A percentile compares a stretch with the other conserved stretches of the same genome.
Evolutionary conservation across 2,888 invertebrate genomes (phyloP).

Genomic region (Cerceris ruficornis): DNA sequence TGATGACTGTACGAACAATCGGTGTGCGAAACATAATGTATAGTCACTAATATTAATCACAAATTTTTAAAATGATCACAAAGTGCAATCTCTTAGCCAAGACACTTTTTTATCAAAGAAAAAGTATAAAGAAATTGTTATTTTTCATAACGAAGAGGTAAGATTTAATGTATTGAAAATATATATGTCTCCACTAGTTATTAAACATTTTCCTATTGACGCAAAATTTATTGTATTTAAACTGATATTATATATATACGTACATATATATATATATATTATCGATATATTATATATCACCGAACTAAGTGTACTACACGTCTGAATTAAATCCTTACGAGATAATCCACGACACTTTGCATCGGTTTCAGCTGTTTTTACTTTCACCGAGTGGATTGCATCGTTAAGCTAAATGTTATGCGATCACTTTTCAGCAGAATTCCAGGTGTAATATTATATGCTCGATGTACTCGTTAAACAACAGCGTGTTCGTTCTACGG

Average conservation of each 20-base stretch:
- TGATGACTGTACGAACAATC: constrained; percentile 68
- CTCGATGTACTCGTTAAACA: constrained; percentile 20
- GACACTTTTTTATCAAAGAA: constrained; percentile 79
- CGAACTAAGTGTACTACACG: constrained; percentile 45
- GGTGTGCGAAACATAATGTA: constrained; percentile 63
- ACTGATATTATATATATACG: constrained; percentile 63
- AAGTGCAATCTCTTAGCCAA: constrained; percentile 82
- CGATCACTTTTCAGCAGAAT: constrained; percentile 31
- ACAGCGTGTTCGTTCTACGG: background rate
- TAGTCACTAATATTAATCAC: constrained; percentile 73
- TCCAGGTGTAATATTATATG: constrained; percentile 18
- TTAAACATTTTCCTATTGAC: constrained; percentile 77
- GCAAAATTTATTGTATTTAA: constrained; percentile 74
- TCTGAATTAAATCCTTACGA: constrained; percentile 53
- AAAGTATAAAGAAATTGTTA: constrained; percentile 80
- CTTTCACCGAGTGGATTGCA: constrained; percentile 40
- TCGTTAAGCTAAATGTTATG: constrained; percentile 23
- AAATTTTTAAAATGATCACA: constrained; percentile 80
- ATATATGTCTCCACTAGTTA: constrained; percentile 78
- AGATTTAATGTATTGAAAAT: constrained; percentile 75
- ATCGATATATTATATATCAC: constrained; percentile 39
- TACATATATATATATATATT: constrained; percentile 18
- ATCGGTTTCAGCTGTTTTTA: constrained; percentile 39
- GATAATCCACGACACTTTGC: constrained; percentile 43
- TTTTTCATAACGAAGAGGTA: constrained; percentile 80